Evolutionary conservation across 2,113 vertebrate genomes (phyloP), one percentile per base, ranked within the genome.

Genomic region (Elanoides forficatus): DNA sequence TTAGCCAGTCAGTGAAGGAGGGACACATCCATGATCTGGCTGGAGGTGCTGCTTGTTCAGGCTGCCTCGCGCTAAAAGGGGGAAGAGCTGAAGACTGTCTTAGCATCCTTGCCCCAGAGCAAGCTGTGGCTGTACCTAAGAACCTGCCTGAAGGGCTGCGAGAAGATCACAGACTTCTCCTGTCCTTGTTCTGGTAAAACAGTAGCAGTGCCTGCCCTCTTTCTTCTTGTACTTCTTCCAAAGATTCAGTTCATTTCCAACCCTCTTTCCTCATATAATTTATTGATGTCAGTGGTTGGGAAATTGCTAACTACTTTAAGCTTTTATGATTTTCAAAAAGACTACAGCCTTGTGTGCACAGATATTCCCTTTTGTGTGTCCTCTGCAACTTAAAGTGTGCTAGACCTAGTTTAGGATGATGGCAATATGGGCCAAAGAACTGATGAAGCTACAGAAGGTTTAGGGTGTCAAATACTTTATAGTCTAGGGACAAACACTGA

Each of bases 371-470:
- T 74, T 78, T 36, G 74, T 58, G 36, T 17, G 25, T 93, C 70
- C 18, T 93, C 85, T 97, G 92, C 42, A 58, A 56, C n/a, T 81
- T 86, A 83, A 86, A 88, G 66, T 53, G 40, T 45, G 60, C 50
- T 67, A 97, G 95, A 94, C 81, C 92, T 91, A 97, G 68, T 97
- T 97, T 95, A 88, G 60, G 59, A 90, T 67, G 94, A 30, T 4
- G 7, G 55, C 29, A 95, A 88, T 90, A 78, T 84, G 71, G 94
- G 94, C n/a, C 82, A 88, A 94, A 90, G 74, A 50, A 71, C 85
- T 83, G 34, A 67, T 32, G 83, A 82, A 86, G 14, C 55, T 90
- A 34, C 88, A 76, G 78, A 90, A 48, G 32, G 12, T 52, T 87
- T 75, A 65, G n/a, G 12, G 15, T 76, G 38, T 76, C 66, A 45